phyloP scores from a whole-genome alignment of 2,888 invertebrate species.

The Leptinotarsa tumamoca region DNA sequence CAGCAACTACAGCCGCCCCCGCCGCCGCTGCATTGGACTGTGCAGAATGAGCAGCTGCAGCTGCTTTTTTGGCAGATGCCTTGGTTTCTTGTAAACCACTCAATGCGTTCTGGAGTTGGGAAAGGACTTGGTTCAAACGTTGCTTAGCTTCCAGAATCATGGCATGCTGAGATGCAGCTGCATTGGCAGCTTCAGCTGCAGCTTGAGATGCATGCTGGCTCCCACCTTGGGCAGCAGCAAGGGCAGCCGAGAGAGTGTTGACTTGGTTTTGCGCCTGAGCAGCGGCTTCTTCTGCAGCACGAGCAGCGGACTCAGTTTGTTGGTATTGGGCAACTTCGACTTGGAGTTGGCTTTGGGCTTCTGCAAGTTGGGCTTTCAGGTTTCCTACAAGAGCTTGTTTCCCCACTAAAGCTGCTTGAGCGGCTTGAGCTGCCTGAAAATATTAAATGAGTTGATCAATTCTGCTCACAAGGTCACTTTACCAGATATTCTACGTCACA shows the following conservation, averaged over 20 bases:
- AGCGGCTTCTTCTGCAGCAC: slow-evolving; percentile 76
- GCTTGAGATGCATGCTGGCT: slow-evolving; percentile 47
- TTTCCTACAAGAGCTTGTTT: slow-evolving; percentile 67
- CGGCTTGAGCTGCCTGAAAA: slow-evolving; percentile 73
- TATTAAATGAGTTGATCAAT: too few relatives aligned
- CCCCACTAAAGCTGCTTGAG: slow-evolving; percentile 74
- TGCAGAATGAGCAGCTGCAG: slow-evolving; percentile 75
- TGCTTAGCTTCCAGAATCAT: slow-evolving; percentile 71
- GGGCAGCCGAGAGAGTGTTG: slow-evolving; percentile 78
- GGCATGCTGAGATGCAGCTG: slow-evolving; percentile 50
- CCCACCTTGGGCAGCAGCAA: slow-evolving; percentile 60
- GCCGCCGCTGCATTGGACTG: slow-evolving; percentile 79
- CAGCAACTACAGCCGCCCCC: slow-evolving; percentile 49
- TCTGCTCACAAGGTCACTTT: too few relatives aligned
- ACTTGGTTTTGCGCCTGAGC: slow-evolving; percentile 76
- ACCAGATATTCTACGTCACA: too few relatives aligned
- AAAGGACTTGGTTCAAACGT: slow-evolving; percentile 73
- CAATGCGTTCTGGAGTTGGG: slow-evolving; percentile 75
- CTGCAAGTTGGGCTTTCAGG: slow-evolving; percentile 76
- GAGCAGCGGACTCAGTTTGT: slow-evolving; percentile 76
- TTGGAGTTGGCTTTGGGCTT: slow-evolving; percentile 75
- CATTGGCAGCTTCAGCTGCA: slow-evolving; percentile 47
- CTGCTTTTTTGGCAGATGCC: slow-evolving; percentile 74
- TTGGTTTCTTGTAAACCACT: slow-evolving; percentile 80
- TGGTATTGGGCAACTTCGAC: slow-evolving; percentile 77